Conservation (phyloP, 2,113 vertebrate species). For the Gobiocypris rarus region DNA sequence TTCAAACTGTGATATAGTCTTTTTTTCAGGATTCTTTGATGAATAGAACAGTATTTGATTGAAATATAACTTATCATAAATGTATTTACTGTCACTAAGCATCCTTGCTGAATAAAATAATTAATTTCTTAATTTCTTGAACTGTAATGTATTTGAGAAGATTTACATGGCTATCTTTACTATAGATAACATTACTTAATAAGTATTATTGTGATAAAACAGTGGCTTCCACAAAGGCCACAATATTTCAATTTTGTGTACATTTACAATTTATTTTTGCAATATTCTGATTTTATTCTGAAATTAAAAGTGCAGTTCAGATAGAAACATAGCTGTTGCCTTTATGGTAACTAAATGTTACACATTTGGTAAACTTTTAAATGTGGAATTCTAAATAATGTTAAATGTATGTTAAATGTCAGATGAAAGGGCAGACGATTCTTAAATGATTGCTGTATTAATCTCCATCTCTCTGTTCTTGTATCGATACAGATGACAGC, state of each 20-base stretch:
- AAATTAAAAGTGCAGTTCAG: neutral
- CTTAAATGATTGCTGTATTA: neutral
- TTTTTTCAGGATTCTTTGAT: neutral
- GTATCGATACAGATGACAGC: constrained; percentile 88
- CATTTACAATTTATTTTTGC: neutral
- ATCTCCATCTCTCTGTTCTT: constrained; percentile 52
- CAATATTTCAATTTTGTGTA: neutral
- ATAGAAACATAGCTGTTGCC: neutral
- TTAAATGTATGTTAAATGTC: neutral
- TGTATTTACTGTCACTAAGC: neutral
- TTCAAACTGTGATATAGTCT: neutral
- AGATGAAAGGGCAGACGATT: neutral
- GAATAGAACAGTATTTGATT: neutral
- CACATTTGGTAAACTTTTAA: neutral
- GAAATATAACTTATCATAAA: neutral
- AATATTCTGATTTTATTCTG: neutral
- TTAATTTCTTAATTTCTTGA: neutral
- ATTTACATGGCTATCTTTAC: too few relatives aligned
- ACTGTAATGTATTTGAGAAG: neutral
- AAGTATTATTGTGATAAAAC: neutral
- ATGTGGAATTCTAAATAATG: neutral
- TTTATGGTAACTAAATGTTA: neutral
- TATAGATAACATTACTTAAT: neutral
- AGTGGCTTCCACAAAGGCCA: neutral
- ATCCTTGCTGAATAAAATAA: neutral